Conservation (phyloP, 2,797 vertebrate species). For the Melanotaenia nigrans region DNA sequence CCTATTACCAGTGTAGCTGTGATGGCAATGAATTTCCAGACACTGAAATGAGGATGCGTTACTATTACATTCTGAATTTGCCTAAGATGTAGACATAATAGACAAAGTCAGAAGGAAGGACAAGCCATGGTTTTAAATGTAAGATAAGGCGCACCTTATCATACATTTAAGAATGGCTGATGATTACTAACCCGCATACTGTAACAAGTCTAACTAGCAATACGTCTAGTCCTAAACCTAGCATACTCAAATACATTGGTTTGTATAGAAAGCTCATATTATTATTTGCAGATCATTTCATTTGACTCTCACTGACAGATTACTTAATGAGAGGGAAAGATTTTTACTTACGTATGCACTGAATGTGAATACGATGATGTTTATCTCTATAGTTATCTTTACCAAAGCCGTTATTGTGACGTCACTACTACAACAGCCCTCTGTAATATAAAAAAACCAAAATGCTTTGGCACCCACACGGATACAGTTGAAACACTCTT, state of each 20-base stretch:
- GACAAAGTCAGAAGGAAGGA: slow-evolving; percentile 83
- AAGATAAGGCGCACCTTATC: slow-evolving; percentile 84
- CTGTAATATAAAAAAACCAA: slow-evolving; percentile 80
- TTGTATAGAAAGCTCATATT: background rate
- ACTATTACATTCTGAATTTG: slow-evolving; percentile 83
- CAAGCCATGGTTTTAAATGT: slow-evolving; percentile 83
- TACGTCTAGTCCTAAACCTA: slow-evolving; percentile 4
- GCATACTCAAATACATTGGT: background rate
- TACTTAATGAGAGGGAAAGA: slow-evolving; percentile 79
- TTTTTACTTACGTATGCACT: slow-evolving; percentile 84
- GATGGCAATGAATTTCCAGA: slow-evolving; percentile 59
- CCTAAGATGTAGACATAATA: slow-evolving; percentile 81
- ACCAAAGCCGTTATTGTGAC: slow-evolving; percentile 88
- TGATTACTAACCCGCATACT: slow-evolving; percentile 52
- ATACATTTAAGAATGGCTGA: slow-evolving; percentile 84
- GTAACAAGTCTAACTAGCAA: slow-evolving; percentile 31
- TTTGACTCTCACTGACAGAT: slow-evolving; percentile 69
- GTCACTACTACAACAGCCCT: slow-evolving; percentile 89
- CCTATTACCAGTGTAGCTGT: slow-evolving; percentile 34
- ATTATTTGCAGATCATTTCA: slow-evolving; percentile 50
- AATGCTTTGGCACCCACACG: slow-evolving; percentile 88
- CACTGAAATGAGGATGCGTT: slow-evolving; percentile 69
- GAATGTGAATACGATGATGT: slow-evolving; percentile 73
- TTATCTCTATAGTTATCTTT: slow-evolving; percentile 71
- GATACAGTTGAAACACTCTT: slow-evolving; percentile 88